These are phyloP conservation scores for Amazona guildingii DNA, from an alignment of 2,113 vertebrate species.

Conservation along the genomic window DNA sequence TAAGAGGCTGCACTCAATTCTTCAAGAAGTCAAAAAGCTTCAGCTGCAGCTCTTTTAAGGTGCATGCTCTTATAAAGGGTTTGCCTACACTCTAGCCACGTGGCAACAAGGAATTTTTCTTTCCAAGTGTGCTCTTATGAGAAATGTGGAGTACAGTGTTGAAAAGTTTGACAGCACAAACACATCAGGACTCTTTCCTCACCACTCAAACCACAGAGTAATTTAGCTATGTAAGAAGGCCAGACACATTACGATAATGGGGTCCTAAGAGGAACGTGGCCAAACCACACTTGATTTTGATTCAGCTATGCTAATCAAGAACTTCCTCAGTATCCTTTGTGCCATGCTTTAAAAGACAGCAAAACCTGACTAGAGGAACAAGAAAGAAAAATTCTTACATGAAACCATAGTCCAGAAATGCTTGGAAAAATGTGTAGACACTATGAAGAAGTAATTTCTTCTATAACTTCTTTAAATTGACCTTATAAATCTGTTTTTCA, in stretches of 20 bases:
- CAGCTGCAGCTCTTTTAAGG: neutral
- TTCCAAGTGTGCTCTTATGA: neutral
- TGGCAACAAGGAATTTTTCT: neutral
- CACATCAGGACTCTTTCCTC: conserved; percentile 7
- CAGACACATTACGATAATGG: conserved; percentile 2
- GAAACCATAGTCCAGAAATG: neutral
- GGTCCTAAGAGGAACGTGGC: neutral
- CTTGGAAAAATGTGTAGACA: neutral
- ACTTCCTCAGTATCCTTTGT: neutral
- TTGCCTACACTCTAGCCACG: neutral
- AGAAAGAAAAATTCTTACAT: neutral
- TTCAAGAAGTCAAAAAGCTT: neutral
- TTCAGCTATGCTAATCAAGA: neutral
- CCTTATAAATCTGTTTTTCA: neutral
- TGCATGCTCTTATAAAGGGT: neutral
- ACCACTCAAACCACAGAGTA: conserved; percentile 7
- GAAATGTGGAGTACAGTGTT: neutral
- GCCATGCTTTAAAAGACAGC: neutral
- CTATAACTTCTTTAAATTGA: neutral
- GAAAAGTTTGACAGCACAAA: neutral
- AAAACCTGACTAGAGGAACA: neutral
- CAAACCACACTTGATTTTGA: conserved; percentile 37
- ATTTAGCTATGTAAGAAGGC: neutral
- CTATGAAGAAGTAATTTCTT: neutral
- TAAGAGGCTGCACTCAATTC: neutral